These are phyloP conservation scores for Stercorarius parasiticus DNA, from an alignment of 2,113 vertebrate genomes.

Conservation along the genomic window DNA sequence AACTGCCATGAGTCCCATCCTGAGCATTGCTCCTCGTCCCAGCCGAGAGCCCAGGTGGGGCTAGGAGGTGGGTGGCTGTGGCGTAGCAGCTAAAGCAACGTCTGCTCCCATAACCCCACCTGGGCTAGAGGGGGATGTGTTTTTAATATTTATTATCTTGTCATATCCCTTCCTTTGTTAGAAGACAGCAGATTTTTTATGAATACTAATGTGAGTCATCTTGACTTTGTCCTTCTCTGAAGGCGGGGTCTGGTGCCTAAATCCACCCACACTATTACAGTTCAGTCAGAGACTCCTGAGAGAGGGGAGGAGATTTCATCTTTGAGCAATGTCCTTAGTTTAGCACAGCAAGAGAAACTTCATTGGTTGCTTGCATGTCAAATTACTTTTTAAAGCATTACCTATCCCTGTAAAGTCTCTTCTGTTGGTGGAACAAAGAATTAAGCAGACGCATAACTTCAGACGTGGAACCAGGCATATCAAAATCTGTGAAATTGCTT, in stretches of 20 bases:
- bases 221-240: neutral
- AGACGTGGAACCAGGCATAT: rapidly evolving
- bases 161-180: neutral
- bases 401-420: neutral
- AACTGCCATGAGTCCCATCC: neutral
- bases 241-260: neutral
- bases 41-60: rapidly evolving
- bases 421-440: neutral
- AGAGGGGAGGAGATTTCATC: neutral
- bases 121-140: neutral
- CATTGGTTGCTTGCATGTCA: neutral
- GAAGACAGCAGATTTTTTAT: neutral
- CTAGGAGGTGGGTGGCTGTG: neutral
- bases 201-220: neutral
- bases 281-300: neutral
- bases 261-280: neutral
- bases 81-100: neutral
- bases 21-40: neutral
- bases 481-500: neutral
- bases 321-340: neutral
- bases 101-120: neutral
- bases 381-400: neutral
- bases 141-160: neutral
- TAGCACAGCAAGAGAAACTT: neutral
- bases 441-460: neutral